Conservation (phyloP, 1,140 invertebrate species). For the Paramacrobiotus metropolitanus region DNA sequence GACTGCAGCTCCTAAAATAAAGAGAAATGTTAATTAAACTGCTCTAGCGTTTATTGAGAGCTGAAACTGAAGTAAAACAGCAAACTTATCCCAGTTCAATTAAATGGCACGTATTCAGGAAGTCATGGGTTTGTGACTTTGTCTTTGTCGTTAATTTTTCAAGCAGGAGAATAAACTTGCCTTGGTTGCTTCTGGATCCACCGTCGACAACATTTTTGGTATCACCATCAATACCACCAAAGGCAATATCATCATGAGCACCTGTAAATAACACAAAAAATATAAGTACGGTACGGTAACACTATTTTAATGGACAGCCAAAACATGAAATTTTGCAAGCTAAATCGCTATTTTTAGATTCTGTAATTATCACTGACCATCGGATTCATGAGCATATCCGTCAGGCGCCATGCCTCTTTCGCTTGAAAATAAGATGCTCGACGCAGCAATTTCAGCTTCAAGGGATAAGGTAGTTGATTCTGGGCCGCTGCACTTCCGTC, state of each 20-base stretch:
- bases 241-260: constrained; percentile 87
- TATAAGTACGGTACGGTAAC: too few species aligned
- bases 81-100: background rate
- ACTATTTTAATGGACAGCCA: constrained; percentile 6
- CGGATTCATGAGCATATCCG: constrained; percentile 81
- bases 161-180: constrained; percentile 23
- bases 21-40: background rate
- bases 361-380: constrained; percentile 37
- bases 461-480: constrained; percentile 62
- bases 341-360: background rate
- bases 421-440: constrained; percentile 74
- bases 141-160: background rate
- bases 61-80: background rate
- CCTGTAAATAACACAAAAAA: constrained; percentile 19
- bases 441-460: constrained; percentile 55
- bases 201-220: constrained; percentile 72
- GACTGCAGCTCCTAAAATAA: background rate
- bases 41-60: background rate
- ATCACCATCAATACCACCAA: constrained; percentile 68
- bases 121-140: background rate
- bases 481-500: background rate
- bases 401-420: constrained; percentile 76
- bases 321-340: constrained; percentile 5
- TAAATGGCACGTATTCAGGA: background rate
- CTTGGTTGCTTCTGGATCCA: constrained; percentile 70